Conservation (phyloP, 1,140 invertebrate genomes). For the Apis mellifera region Amel_HAv3.1 CM009934.2:3119501-3120000, state of each 20-base stretch:
- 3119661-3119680: conserved; percentile 21
- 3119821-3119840: conserved; percentile 19
- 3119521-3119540: no score
- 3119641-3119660: conserved; percentile 27
- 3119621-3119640: neutral
- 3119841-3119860: neutral
- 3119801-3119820: neutral
- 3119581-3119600: conserved; percentile 6
- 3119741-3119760: neutral
- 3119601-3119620: neutral
- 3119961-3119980: neutral
- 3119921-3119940: neutral
- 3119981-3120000: neutral
- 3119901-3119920: neutral
- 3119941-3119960: neutral
- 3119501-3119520: neutral
- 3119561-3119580: neutral
- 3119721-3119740: neutral
- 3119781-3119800: conserved; percentile 19
- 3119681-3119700: conserved; percentile 7
- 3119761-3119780: neutral
- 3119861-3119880: neutral
- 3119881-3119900: no score
- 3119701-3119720: conserved; percentile 34
- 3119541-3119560: conserved; percentile 14